Evolutionary conservation across 2,888 invertebrate species (phyloP).

Genomic region (Miltochrista miniata): DNA sequence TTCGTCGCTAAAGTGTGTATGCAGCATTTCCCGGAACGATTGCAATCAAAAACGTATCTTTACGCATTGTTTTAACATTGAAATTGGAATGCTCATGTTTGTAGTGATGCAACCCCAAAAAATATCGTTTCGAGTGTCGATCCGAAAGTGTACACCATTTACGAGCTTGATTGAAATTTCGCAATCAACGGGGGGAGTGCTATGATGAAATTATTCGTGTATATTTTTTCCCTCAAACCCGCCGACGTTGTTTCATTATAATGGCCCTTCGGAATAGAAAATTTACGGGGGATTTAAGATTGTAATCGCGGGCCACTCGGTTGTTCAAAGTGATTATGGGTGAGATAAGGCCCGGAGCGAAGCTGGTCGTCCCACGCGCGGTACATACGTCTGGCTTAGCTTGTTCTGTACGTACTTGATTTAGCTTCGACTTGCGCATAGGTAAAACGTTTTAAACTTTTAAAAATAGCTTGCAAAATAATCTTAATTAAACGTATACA

Average conservation of each 20-base stretch:
- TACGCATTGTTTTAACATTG: constrained; percentile 30
- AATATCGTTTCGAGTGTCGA: constrained; percentile 77
- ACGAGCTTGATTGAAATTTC: constrained; percentile 82
- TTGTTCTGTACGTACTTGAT: constrained; percentile 21
- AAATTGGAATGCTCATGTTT: constrained; percentile 35
- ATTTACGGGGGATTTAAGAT: constrained; percentile 81
- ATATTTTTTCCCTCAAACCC: constrained; percentile 74
- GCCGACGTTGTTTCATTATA: constrained; percentile 73
- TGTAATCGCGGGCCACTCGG: constrained; percentile 76
- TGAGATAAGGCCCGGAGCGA: constrained; percentile 70
- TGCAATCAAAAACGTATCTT: constrained; percentile 29
- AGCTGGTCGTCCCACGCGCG: constrained; percentile 70
- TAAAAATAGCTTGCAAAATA: background rate
- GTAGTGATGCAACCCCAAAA: constrained; percentile 69
- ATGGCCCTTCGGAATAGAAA: constrained; percentile 72
- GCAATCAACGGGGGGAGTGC: constrained; percentile 80
- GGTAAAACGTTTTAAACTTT: background rate
- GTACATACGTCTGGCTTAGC: constrained; percentile 42
- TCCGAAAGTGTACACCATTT: constrained; percentile 79
- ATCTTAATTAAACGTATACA: background rate
- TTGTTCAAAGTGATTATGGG: constrained; percentile 81
- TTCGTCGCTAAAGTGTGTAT: constrained; percentile 59
- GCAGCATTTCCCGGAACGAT: constrained; percentile 28
- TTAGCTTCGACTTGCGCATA: constrained; percentile 30
- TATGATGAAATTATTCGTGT: constrained; percentile 81